Conservation (phyloP, 2,888 invertebrate species). For the Amphipyra tragopoginis region DNA sequence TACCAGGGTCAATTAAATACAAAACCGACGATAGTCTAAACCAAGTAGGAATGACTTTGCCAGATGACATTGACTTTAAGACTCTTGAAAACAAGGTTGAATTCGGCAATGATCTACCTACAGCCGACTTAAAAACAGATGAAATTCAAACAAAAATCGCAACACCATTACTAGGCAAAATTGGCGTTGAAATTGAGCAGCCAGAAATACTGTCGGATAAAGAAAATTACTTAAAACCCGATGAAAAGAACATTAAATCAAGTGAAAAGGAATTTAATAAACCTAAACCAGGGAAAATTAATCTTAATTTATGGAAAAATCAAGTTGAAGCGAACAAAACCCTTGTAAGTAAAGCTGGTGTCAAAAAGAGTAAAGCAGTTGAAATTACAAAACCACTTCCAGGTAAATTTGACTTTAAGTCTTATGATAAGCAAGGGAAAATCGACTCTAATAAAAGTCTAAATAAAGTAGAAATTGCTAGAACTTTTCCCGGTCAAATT, state of each 20-base stretch:
- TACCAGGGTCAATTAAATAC: neutral
- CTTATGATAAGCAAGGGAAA: conserved; percentile 7
- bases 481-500: conserved; percentile 1
- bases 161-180: neutral
- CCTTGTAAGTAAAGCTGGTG: conserved; percentile 18
- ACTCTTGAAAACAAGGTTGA: neutral
- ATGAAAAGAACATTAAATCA: neutral
- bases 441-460: conserved; percentile 1
- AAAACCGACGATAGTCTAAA: no score
- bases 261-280: conserved; percentile 19
- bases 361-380: conserved; percentile 27
- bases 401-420: conserved; percentile 17
- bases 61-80: neutral
- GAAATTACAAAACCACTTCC: conserved; percentile 31
- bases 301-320: conserved; percentile 45
- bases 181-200: conserved; percentile 3
- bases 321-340: conserved; percentile 48
- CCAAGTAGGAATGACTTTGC: neutral
- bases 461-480: conserved; percentile 13
- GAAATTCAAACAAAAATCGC: neutral
- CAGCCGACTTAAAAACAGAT: neutral
- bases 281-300: conserved; percentile 48
- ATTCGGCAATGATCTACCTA: neutral
- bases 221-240: conserved; percentile 3
- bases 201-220: neutral